Percentiles rank a stretch among this genome's conserved stretches.
phyloP scores from a whole-genome alignment of 2,113 vertebrate species.

The Oncorhynchus clarkii region DNA sequence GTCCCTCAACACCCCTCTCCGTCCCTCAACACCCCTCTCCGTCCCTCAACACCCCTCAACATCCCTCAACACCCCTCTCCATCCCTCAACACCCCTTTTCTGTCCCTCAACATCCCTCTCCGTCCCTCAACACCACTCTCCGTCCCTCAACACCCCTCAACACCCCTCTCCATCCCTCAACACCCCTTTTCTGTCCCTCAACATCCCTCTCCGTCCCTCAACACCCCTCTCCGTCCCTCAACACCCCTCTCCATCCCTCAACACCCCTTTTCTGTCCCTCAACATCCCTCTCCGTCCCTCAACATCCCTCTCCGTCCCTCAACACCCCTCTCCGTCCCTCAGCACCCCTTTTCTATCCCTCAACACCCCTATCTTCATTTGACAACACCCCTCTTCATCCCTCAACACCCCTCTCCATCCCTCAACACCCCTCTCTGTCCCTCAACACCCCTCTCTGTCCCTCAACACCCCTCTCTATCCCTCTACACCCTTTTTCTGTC shows the following conservation, averaged over 20 bases:
- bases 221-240: not conserved
- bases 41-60: too few relatives aligned
- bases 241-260: not conserved
- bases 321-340: too few relatives aligned
- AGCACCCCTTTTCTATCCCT: too few relatives aligned
- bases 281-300: not conserved
- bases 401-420: not conserved
- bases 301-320: too few relatives aligned
- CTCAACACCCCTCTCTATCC: too few relatives aligned
- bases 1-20: not conserved
- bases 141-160: not conserved
- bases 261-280: too few relatives aligned
- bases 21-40: too few relatives aligned
- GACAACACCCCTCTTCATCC: not conserved
- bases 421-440: not conserved
- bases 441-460: not conserved
- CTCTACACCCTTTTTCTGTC: too few relatives aligned
- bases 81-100: constrained; percentile 15
- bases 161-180: too few relatives aligned
- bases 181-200: too few relatives aligned
- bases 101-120: not conserved
- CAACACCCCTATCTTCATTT: constrained; percentile 16
- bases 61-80: not conserved
- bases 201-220: too few relatives aligned
- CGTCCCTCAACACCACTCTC: not conserved